phyloP scores from a whole-genome alignment of 2,113 vertebrate genomes.

The Geococcyx californianus region DNA sequence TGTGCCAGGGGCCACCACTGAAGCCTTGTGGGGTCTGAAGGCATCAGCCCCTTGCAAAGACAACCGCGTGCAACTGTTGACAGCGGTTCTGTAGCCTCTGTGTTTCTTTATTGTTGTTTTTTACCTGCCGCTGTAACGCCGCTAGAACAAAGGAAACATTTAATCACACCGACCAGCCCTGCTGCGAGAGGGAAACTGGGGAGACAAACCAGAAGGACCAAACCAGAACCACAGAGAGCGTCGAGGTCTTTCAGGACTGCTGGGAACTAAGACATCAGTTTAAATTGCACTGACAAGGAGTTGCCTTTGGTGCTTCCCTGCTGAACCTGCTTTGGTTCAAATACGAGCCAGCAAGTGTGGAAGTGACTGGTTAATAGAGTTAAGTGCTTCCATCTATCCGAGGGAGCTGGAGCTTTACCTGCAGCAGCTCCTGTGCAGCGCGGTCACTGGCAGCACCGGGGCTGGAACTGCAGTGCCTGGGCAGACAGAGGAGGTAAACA shows the following conservation, averaged over 20 bases:
- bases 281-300: background rate
- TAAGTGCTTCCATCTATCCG: background rate
- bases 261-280: background rate
- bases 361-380: background rate
- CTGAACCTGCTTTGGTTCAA: slow-evolving; percentile 7
- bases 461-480: background rate
- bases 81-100: background rate
- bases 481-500: background rate
- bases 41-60: background rate
- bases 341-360: background rate
- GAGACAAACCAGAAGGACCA: background rate
- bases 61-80: background rate
- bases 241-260: background rate
- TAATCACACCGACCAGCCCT: background rate
- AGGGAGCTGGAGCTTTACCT: background rate
- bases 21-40: too few relatives aligned
- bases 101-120: background rate
- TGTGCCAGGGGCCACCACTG: fast-evolving
- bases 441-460: background rate
- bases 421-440: background rate
- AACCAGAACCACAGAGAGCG: background rate
- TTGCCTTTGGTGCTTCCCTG: background rate
- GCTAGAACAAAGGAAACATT: background rate
- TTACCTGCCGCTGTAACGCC: background rate
- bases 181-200: background rate